Conservation (phyloP, 2,888 invertebrate genomes). For the Volucella bombylans region DNA sequence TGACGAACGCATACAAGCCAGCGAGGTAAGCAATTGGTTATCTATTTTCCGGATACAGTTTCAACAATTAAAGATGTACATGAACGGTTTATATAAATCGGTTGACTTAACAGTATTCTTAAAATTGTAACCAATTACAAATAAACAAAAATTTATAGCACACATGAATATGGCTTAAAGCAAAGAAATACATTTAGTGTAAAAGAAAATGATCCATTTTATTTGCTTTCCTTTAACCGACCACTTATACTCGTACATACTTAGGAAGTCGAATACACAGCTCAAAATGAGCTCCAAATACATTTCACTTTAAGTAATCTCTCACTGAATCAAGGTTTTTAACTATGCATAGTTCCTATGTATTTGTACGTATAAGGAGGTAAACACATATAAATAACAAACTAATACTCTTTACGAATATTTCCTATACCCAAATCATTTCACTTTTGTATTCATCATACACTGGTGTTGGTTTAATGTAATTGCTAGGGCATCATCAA, state of each 20-base stretch:
- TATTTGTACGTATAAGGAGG: constrained; percentile 6
- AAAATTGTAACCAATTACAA: too few species aligned
- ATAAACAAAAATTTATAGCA: too few species aligned
- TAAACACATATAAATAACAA: constrained; percentile 15
- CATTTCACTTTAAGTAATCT: constrained; percentile 36
- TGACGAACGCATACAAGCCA: too few species aligned
- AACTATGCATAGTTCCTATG: background rate
- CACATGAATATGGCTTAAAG: too few species aligned
- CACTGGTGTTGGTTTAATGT: constrained; percentile 68
- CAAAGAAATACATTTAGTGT: background rate
- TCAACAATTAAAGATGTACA: too few species aligned
- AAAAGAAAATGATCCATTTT: constrained; percentile 54
- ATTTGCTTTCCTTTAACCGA: constrained; percentile 43
- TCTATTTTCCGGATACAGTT: too few species aligned
- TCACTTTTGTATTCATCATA: constrained; percentile 56
- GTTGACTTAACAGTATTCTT: too few species aligned
- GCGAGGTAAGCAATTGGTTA: too few species aligned
- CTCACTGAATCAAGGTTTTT: constrained; percentile 36
- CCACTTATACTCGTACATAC: background rate
- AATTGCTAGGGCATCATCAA: constrained; percentile 72
- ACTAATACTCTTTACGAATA: constrained; percentile 38
- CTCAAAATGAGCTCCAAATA: constrained; percentile 37
- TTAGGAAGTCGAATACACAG: too few species aligned
- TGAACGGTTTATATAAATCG: too few species aligned
- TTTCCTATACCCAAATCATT: constrained; percentile 61